phyloP scores from a whole-genome alignment of 2,888 invertebrate genomes.

The Tetranychus truncatus region DNA sequence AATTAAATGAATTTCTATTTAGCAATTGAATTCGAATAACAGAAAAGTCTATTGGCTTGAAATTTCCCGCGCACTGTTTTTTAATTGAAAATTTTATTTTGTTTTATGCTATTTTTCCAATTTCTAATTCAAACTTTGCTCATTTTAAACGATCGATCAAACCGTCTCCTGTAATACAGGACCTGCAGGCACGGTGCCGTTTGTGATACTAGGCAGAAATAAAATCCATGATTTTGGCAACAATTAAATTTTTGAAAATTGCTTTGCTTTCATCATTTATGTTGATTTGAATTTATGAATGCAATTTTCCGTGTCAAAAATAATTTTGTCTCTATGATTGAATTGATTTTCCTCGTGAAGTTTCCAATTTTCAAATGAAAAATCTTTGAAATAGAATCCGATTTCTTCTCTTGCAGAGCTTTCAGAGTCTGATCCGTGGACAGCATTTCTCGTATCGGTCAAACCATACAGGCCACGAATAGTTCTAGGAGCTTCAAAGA shows the following conservation, averaged over 20 bases:
- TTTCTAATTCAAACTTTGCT: not conserved
- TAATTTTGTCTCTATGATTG: not conserved
- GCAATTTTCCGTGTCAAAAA: not conserved
- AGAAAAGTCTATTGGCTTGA: not conserved
- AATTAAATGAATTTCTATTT: too few species aligned
- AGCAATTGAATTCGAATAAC: not conserved
- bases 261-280: not conserved
- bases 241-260: not conserved
- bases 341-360: conserved; percentile 3
- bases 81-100: not conserved
- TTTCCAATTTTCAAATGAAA: conserved; percentile 31
- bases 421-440: conserved; percentile 73
- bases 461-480: conserved; percentile 68
- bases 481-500: conserved; percentile 54
- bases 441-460: conserved; percentile 81
- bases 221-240: too few species aligned
- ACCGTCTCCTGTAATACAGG: too few species aligned
- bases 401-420: conserved; percentile 59
- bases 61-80: not conserved
- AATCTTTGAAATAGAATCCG: conserved; percentile 63
- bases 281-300: not conserved
- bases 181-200: too few species aligned
- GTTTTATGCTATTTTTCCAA: not conserved
- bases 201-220: too few species aligned
- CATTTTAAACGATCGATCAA: not conserved